These are phyloP conservation scores for Pitta sordida DNA, from an alignment of 2,113 vertebrate species.

Conservation along the genomic window DNA sequence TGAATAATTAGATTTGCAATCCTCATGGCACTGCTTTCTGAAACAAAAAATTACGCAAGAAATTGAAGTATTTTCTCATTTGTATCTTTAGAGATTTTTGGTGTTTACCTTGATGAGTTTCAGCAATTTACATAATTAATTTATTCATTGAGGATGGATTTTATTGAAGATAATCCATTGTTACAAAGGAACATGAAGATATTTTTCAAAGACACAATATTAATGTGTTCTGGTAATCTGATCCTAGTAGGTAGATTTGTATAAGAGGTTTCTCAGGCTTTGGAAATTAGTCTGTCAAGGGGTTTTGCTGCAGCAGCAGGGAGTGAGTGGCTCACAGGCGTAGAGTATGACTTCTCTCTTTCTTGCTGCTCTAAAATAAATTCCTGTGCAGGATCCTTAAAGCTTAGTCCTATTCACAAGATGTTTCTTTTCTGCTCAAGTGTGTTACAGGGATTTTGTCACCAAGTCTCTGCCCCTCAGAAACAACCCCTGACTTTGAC, in stretches of 20 bases:
- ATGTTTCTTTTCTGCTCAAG: neutral
- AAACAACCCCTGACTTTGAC: neutral
- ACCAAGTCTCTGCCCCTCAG: neutral
- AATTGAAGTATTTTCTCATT: neutral
- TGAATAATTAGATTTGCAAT: neutral
- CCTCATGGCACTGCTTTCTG: neutral
- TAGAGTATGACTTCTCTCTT: neutral
- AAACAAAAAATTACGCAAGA: neutral
- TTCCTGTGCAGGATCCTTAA: neutral
- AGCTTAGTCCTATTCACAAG: neutral
- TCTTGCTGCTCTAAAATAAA: neutral
- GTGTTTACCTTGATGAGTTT: neutral
- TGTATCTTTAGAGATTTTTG: neutral
- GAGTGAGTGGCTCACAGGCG: neutral
- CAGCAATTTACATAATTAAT: neutral
- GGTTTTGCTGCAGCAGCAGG: neutral
- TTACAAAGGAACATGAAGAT: neutral
- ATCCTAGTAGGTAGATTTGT: neutral
- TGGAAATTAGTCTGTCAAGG: neutral
- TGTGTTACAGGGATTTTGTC: neutral
- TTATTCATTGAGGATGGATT: neutral
- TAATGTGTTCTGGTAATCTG: neutral
- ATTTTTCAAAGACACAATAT: neutral
- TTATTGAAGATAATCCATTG: neutral
- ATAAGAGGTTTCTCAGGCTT: neutral